A percentile compares a stretch with the other conserved stretches of the same genome.
These are phyloP conservation scores for Carcina quercana DNA, from an alignment of 2,888 invertebrate species.

Conservation along the genomic window DNA sequence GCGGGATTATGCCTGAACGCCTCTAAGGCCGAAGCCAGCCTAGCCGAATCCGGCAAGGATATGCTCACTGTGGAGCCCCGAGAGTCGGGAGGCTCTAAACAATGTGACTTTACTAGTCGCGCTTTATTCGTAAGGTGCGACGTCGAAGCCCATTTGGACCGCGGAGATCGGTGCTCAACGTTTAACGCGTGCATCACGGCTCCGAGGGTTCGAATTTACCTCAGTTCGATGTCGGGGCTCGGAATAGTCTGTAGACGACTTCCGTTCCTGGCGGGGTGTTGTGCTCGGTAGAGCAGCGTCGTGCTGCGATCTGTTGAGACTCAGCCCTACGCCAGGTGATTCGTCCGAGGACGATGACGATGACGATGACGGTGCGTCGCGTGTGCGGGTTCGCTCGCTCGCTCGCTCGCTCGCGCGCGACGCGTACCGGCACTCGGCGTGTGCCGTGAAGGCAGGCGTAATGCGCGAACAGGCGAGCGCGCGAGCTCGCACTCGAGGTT, in stretches of 20 bases:
- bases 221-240: slow-evolving; percentile 68
- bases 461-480: no score
- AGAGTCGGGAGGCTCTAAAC: slow-evolving; percentile 61
- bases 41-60: slow-evolving; percentile 68
- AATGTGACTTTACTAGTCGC: slow-evolving; percentile 48
- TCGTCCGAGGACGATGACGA: slow-evolving; percentile 4
- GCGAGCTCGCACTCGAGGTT: no score
- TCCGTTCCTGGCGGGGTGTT: slow-evolving; percentile 75
- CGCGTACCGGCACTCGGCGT: no score
- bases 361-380: no score
- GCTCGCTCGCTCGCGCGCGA: no score
- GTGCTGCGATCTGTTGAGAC: slow-evolving; percentile 76
- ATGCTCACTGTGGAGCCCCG: slow-evolving; percentile 44
- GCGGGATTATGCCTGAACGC: slow-evolving; percentile 70
- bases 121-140: slow-evolving; percentile 37
- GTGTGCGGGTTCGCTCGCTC: no score
- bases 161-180: slow-evolving; percentile 39
- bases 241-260: slow-evolving; percentile 78
- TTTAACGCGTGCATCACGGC: slow-evolving; percentile 30
- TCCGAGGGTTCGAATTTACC: slow-evolving; percentile 26
- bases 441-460: no score
- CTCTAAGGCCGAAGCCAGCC: slow-evolving; percentile 78
- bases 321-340: slow-evolving; percentile 52
- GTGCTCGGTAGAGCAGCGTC: slow-evolving; percentile 74
- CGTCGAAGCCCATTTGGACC: slow-evolving; percentile 46